These are phyloP conservation scores for Austrofundulus limnaeus DNA, from an alignment of 2,113 vertebrate genomes.

Conservation along the genomic window DNA sequence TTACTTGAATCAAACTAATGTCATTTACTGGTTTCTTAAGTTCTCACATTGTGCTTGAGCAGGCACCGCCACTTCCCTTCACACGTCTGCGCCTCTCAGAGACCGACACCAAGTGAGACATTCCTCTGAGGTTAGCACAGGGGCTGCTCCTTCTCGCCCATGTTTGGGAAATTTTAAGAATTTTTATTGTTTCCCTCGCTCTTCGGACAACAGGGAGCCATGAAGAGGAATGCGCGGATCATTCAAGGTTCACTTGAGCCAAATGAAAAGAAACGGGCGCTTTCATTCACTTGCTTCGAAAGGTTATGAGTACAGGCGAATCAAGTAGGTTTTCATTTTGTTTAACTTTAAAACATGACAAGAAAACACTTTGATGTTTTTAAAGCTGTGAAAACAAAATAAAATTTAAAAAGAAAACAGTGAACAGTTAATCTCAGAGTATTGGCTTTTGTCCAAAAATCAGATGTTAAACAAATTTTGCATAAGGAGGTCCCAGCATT, in stretches of 20 bases:
- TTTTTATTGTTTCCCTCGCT: slow-evolving; percentile 54
- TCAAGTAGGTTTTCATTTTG: too few species aligned
- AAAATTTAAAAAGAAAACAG: too few species aligned
- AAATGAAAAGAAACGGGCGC: slow-evolving; percentile 9
- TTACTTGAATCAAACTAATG: not conserved
- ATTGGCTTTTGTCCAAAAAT: not conserved
- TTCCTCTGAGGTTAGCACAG: slow-evolving; percentile 60
- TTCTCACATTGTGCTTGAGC: slow-evolving; percentile 19
- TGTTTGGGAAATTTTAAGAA: slow-evolving; percentile 53
- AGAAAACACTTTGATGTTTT: too few species aligned
- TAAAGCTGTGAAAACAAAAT: too few species aligned
- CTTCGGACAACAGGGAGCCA: slow-evolving; percentile 32
- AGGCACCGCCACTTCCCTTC: slow-evolving; percentile 14
- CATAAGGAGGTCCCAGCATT: too few species aligned
- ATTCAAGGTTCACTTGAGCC: slow-evolving; percentile 25
- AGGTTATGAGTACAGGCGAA: too few species aligned
- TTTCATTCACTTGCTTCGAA: too few species aligned
- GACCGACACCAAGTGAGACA: slow-evolving; percentile 54
- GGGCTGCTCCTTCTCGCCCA: slow-evolving; percentile 53
- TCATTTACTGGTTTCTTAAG: not conserved
- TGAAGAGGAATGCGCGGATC: slow-evolving; percentile 38
- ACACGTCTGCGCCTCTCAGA: slow-evolving; percentile 27
- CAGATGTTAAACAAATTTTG: too few species aligned
- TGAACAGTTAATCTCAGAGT: too few species aligned
- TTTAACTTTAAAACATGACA: too few species aligned